Evolutionary conservation across 2,888 invertebrate genomes (phyloP), one percentile per base, ranked within the genome.

Genomic region (Volucella inflata): DNA sequence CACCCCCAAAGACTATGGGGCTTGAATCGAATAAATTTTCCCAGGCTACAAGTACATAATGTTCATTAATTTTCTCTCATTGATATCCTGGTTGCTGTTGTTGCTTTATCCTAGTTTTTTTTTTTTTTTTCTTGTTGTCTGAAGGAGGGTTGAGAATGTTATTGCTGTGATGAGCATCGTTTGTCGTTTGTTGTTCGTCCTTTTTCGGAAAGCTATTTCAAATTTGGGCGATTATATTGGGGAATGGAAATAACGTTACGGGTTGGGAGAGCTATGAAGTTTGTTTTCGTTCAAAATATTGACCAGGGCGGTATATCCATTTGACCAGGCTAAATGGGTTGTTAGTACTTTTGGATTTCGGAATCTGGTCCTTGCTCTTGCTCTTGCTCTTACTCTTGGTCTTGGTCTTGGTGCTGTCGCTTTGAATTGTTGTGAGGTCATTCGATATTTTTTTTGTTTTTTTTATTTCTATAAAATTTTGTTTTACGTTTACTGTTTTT

Each of bases 41-140:
- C 10, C 17, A 9, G 8, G 50, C 48, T 38, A 44, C 67, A 60
- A 67, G 71, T 46, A 71, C 71, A 71, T 77, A 74, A 68, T 42
- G 64, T 68, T 70, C 83, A 78, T 83, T 83, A 78, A 83, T 83
- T 74, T 74, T 57, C 57, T 40, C 68, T 62, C 82, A 75, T 65
- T 71, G 64, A 76, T 82, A 30, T 50, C 46, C 50, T 53, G 11
- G 50, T 80, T 75, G 60, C 62, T 68, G 53, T 74, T 21, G 17
- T 51, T 17, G 8, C 12, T 16, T 8, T 2, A 36, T 30, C 30
- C 6, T 30, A 6, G 8, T 40, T 17, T 10, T 48, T 30, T 38
- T 60, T 55, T 46, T 46, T 36, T 50, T 2, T 46, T 11, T 44
- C 12, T 12, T n/a, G n/a, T n/a, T n/a, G n/a, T n/a, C n/a, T n/a